Evolutionary conservation across 2,113 vertebrate species (phyloP), one percentile per base, ranked within the genome.

Genomic region (Sceloporus undulatus): DNA sequence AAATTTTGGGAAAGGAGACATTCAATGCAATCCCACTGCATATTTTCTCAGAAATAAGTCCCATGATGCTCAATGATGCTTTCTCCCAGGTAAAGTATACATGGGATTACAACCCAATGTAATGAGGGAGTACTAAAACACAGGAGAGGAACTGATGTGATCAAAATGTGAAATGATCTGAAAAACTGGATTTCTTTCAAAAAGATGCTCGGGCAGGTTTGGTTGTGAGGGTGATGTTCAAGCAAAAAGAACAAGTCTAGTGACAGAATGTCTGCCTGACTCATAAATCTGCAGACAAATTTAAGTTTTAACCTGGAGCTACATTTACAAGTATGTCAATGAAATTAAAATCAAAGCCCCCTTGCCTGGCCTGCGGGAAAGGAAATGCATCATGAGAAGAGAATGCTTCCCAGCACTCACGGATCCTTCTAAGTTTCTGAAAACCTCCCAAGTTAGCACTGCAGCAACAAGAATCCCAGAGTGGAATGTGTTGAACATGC

Each of bases 201-300:
- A 79, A 91, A 89, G 90, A 89, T 91, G 70, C 93, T 92, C 52
- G 65, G 92, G 80, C 85, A 91, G n/a, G 40, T 75, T 86, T 87
- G 79, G 71, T 93, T 94, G 84, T 86, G 86, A 56, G 85, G 83
- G 71, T 0, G 5, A 84, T 0, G 0, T 86, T 82, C 42, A 93
- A 91, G 92, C 74, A 92, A 89, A 92, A 89, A 79, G 90, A 94
- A 82, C 93, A 91, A 92, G 94, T 91, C 78, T 87, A 91, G 85
- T 93, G 88, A 91, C 87, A 90, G 94, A 95, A 93, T 92, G 84
- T 93, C 94, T 95, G 89, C 91, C 92, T 92, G 88, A 70, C 93
- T 96, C 90, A 89, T 94, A 96, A 96, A 95, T 94, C 90, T 94
- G 90, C 93, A 89, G 90, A 91, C 84, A 93, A 82, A 93, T 93